Percentiles rank a stretch among this genome's conserved stretches.
Conservation (phyloP, 2,888 invertebrate species). For the Dioctria linearis region DNA sequence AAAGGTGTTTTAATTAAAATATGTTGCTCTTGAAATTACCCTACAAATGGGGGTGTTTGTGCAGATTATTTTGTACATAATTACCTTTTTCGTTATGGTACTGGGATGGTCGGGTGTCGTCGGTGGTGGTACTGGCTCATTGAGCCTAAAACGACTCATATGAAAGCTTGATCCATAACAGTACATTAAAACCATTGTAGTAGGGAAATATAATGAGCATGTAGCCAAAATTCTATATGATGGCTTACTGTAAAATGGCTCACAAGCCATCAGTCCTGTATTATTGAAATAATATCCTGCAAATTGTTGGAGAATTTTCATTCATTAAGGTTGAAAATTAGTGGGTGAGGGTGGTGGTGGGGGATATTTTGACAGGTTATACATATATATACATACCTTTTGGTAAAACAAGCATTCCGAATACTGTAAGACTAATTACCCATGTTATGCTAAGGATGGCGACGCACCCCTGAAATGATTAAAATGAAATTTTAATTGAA, state of each 20-base stretch:
- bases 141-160: conserved; percentile 83
- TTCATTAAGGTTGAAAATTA: conserved; percentile 4
- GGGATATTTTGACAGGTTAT: neutral
- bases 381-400: conserved; percentile 73
- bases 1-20: conserved; percentile 34
- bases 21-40: conserved; percentile 3
- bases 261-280: conserved; percentile 88
- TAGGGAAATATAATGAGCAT: conserved; percentile 91
- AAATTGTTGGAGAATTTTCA: conserved; percentile 6
- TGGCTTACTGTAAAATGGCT: conserved; percentile 86
- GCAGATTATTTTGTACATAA: neutral
- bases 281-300: conserved; percentile 89
- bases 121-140: conserved; percentile 70
- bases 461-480: conserved; percentile 81
- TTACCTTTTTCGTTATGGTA: conserved; percentile 61
- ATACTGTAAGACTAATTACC: conserved; percentile 87
- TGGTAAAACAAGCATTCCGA: conserved; percentile 86
- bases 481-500: neutral
- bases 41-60: no score
- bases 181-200: conserved; percentile 93
- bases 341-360: neutral
- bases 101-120: conserved; percentile 67
- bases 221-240: conserved; percentile 84
- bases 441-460: conserved; percentile 88
- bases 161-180: conserved; percentile 93